These are phyloP conservation scores for Eledone cirrhosa DNA, from an alignment of 2,888 invertebrate genomes.

Conservation along the genomic window DNA sequence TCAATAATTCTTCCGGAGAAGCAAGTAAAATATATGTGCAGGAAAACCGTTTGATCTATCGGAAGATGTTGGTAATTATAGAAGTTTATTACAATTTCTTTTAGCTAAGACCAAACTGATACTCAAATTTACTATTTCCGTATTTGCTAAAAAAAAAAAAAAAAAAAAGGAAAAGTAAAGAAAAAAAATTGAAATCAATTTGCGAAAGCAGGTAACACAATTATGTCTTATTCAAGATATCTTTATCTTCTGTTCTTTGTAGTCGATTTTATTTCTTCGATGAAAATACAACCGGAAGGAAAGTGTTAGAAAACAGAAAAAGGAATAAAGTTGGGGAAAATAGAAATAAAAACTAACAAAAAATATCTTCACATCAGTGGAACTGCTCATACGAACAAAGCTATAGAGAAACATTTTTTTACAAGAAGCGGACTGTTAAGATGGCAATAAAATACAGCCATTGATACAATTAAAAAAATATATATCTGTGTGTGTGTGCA, in stretches of 20 bases:
- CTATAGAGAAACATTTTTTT: no score
- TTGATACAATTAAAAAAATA: no score
- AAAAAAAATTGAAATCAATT: neutral
- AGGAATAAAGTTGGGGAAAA: neutral
- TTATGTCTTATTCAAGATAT: neutral
- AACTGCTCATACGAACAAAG: no score
- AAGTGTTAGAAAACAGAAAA: neutral
- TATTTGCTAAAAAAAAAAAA: neutral
- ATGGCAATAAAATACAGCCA: no score
- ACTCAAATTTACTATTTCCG: neutral
- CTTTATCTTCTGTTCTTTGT: neutral
- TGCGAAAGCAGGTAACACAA: neutral
- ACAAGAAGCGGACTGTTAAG: no score
- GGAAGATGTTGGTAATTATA: slow-evolving; percentile 4
- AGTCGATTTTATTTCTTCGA: neutral
- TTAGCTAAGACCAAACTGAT: slow-evolving; percentile 9
- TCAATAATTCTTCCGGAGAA: neutral
- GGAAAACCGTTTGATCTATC: neutral
- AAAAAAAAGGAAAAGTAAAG: no score
- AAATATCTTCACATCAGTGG: neutral
- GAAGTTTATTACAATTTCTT: slow-evolving; percentile 26
- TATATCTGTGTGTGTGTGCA: no score
- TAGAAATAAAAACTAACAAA: neutral
- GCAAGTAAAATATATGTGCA: neutral
- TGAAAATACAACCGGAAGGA: neutral